Base-by-base conservation (phyloP, 2,888 invertebrate species). In the Lacanobia oleracea region DNA sequence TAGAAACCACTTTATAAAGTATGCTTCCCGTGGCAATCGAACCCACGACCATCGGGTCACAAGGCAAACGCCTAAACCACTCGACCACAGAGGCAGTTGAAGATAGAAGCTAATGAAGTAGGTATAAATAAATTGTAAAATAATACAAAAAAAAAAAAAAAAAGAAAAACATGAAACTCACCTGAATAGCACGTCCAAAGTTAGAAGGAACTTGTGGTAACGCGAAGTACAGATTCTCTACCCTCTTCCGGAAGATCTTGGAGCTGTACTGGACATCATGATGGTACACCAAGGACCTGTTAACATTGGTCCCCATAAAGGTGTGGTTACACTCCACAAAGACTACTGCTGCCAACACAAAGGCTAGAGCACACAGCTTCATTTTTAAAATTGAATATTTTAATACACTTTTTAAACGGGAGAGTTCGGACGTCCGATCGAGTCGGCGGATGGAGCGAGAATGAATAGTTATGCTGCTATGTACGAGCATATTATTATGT, bases 261-360 rank as follows among this genome's bases (percentile, higher is more conserved):
- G 92, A 79, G 12, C 82, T 74, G 60, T 86, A 92, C 14, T 90
- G 70, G 0, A 76, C 88, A 9, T 83, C 76, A 5, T 86, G 83
- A 27, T 93, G 91, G 50, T 88, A 91, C 0, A 92, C 85, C 63
- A 90, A 3, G 0, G 89, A 88, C n/a, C 92, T 86, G 3, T 71
- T 37, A 0, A 93, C 89, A 75, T 84, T 94, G 0, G 93, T 93
- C 0, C 94, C 94, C 48, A 93, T 33, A 61, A 94, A 94, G 0
- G 90, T 90, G 67, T 94, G 92, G 1, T 79, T 74, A 82, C 94
- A 90, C 66, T 94, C 89, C 2, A 90, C 91, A 9, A 88, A 68
- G 0, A 89, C 89, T 0, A 92, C 67, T 0, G 75, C 79, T 0
- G 88, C 86, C 0, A 92, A 67, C 27, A 91, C 48, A 56, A 89